Percentiles rank a stretch among this genome's conserved stretches.
Evolutionary conservation across 92 coral and sea anemone species (phyloP).

Genomic region (Epizoanthus ramosus): DNA sequence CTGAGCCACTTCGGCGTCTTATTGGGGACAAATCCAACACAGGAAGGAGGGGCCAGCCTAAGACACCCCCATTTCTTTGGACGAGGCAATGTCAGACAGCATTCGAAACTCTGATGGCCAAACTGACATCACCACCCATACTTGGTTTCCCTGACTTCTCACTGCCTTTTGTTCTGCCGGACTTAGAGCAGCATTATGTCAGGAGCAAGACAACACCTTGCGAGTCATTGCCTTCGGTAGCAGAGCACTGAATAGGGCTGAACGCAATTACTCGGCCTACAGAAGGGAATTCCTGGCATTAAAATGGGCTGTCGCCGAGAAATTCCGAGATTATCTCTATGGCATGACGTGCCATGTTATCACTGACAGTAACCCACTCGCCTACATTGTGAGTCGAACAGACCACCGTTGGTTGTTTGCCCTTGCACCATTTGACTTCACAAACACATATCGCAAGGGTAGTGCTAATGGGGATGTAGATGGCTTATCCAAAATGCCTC

Average conservation of each 20-base stretch:
- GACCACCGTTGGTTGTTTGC: constrained; percentile 61
- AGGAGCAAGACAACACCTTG: constrained; percentile 18
- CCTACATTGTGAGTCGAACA: constrained; percentile 55
- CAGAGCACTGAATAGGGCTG: constrained; percentile 44
- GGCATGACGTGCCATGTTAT: constrained; percentile 48
- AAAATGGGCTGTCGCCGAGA: constrained; percentile 63
- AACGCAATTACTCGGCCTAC: constrained; percentile 44
- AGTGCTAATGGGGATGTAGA: constrained; percentile 45
- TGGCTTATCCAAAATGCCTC: constrained; percentile 57
- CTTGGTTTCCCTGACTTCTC: constrained; percentile 48
- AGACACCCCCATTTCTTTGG: constrained; percentile 35
- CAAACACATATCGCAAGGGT: constrained; percentile 58
- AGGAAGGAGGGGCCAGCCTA: constrained; percentile 5
- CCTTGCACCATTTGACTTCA: constrained; percentile 56
- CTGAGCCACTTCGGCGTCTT: constrained; percentile 53
- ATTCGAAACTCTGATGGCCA: constrained; percentile 42
- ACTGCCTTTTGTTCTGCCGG: constrained; percentile 44
- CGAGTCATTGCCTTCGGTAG: constrained; percentile 47
- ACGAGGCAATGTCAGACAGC: constrained; percentile 39
- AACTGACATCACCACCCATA: constrained; percentile 45
- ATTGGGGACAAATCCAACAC: constrained; percentile 37
- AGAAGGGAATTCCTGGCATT: constrained; percentile 60
- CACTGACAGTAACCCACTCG: constrained; percentile 56
- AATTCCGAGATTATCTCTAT: constrained; percentile 48
- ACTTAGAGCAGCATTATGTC: constrained; percentile 46